Evolutionary conservation across 2,888 invertebrate species (phyloP).

Genomic region (Drosophila robusta): DNA sequence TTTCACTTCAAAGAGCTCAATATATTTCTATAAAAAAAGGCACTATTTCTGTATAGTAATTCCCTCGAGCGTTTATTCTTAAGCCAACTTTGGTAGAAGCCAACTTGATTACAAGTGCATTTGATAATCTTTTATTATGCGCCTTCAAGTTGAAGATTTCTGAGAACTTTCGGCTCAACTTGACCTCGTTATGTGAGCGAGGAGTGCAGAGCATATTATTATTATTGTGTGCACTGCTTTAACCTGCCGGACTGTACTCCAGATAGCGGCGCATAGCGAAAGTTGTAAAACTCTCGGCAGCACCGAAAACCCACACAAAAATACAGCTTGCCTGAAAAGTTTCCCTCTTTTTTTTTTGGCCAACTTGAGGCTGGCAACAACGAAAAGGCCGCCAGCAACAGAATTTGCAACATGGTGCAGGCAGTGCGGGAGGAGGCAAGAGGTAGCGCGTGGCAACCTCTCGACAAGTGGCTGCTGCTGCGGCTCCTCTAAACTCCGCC

Average conservation of each 20-base stretch:
- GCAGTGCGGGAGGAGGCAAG: not conserved
- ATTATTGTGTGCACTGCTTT: slow-evolving; percentile 23
- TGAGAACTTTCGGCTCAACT: slow-evolving; percentile 51
- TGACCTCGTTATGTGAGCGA: slow-evolving; percentile 49
- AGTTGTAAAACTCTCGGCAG: slow-evolving; percentile 35
- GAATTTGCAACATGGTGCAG: slow-evolving; percentile 39
- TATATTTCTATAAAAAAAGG: too few species aligned
- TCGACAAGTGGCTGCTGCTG: slow-evolving; percentile 37
- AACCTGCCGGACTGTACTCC: slow-evolving; percentile 24
- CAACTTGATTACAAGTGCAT: slow-evolving; percentile 46
- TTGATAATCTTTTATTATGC: slow-evolving; percentile 55
- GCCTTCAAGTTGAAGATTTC: slow-evolving; percentile 31
- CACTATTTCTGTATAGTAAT: not conserved
- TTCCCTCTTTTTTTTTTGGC: slow-evolving; percentile 19
- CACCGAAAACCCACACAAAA: slow-evolving; percentile 24
- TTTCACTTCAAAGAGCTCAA: too few species aligned
- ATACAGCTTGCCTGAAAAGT: slow-evolving; percentile 33
- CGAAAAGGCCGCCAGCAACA: slow-evolving; percentile 45
- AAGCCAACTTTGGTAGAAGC: slow-evolving; percentile 4
- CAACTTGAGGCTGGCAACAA: slow-evolving; percentile 17
- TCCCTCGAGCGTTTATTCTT: slow-evolving; percentile 26
- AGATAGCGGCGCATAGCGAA: slow-evolving; percentile 16
- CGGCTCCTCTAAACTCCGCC: slow-evolving; percentile 30
- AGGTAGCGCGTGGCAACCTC: not conserved
- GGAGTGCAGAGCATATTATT: slow-evolving; percentile 18